Percentiles rank a stretch among this genome's conserved stretches.
Evolutionary conservation across 2,888 invertebrate species (phyloP).

Genomic region (Idaea dimidiata): DNA sequence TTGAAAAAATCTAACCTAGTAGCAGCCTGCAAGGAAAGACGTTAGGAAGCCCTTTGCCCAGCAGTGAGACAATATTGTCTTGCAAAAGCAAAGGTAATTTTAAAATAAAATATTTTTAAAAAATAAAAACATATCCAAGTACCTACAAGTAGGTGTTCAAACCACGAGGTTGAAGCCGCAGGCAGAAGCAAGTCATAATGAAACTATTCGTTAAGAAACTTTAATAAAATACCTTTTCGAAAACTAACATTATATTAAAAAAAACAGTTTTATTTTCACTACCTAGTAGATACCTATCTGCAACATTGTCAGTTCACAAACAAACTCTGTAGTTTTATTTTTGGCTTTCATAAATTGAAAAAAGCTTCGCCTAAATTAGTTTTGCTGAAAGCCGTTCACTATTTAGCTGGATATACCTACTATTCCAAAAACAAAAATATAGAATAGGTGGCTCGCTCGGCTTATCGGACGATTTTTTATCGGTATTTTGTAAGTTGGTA

Average conservation of each 20-base stretch:
- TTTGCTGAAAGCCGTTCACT: not conserved
- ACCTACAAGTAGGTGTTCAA: too few relatives aligned
- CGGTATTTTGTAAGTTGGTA: conserved; percentile 29
- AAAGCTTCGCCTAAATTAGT: not conserved
- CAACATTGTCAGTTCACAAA: not conserved
- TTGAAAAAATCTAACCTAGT: too few relatives aligned
- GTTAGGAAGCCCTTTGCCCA: not conserved
- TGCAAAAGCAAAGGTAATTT: too few relatives aligned
- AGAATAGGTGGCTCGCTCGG: not conserved
- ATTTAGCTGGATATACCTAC: not conserved
- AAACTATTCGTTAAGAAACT: too few relatives aligned
- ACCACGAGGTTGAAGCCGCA: too few relatives aligned
- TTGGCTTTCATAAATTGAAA: not conserved
- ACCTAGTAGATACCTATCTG: not conserved
- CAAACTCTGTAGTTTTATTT: not conserved
- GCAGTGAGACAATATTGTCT: too few relatives aligned
- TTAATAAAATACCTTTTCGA: not conserved
- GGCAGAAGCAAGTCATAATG: too few relatives aligned
- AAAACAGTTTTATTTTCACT: not conserved
- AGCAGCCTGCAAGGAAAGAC: too few relatives aligned
- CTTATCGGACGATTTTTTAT: not conserved
- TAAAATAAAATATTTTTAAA: too few relatives aligned
- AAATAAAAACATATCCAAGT: too few relatives aligned
- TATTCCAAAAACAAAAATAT: not conserved
- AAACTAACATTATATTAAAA: not conserved